phyloP scores from a whole-genome alignment of 2,113 vertebrate species.

The Thinocorus orbignyianus region DNA sequence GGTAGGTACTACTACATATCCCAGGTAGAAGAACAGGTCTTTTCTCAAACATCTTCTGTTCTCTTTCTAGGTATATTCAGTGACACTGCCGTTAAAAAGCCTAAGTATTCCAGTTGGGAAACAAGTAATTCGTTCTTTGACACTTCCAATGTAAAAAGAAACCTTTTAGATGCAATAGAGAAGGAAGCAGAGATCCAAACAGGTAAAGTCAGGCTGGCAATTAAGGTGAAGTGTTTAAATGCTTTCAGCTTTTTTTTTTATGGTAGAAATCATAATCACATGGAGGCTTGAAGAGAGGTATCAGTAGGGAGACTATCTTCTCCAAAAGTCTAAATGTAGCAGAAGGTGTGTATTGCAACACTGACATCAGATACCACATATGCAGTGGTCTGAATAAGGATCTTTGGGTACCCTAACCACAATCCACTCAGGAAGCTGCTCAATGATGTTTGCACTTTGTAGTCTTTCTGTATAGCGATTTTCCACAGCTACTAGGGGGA shows the following conservation, averaged over 20 bases:
- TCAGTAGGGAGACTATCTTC: background rate
- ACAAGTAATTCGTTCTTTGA: background rate
- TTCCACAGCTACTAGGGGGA: background rate
- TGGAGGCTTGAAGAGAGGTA: background rate
- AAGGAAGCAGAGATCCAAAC: background rate
- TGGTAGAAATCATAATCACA: background rate
- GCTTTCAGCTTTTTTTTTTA: background rate
- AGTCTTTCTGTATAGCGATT: background rate
- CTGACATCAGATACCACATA: fast-evolving
- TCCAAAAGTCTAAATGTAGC: background rate
- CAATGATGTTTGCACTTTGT: background rate
- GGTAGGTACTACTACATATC: fast-evolving
- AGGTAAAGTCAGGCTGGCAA: background rate
- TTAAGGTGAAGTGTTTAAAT: background rate
- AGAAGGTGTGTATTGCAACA: fast-evolving
- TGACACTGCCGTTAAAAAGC: background rate
- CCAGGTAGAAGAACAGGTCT: background rate
- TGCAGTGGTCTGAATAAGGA: background rate
- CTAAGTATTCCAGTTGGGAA: conserved; percentile 34
- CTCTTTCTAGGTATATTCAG: conserved; percentile 14
- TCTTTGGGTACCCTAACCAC: background rate
- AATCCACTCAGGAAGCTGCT: fast-evolving
- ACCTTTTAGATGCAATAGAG: background rate
- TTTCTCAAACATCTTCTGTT: background rate
- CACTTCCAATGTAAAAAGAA: background rate